Conservation (phyloP, 37 sponge, comb jelly and placozoan species). For the Ianthella basta region DNA sequence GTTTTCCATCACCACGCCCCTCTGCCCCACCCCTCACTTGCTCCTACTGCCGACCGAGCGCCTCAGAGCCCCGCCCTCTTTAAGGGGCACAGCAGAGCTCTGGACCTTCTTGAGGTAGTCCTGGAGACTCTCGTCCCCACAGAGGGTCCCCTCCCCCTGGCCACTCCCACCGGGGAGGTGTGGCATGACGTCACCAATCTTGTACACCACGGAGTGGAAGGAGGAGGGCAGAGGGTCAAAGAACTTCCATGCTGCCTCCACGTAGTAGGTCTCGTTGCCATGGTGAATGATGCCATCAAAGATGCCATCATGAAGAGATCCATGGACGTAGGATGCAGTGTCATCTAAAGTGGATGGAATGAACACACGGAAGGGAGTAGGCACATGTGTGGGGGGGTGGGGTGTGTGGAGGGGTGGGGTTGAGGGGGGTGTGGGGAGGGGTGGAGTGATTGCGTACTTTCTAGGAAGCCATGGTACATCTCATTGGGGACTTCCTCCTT, state of each 20-base stretch:
- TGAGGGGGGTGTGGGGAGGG: too few species aligned
- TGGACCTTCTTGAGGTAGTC: background rate
- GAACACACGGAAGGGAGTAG: too few species aligned
- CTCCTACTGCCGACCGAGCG: too few species aligned
- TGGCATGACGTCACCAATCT: conserved; percentile 44
- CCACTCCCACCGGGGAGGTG: background rate
- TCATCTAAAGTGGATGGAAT: conserved; percentile 25
- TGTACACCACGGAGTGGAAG: conserved; percentile 71
- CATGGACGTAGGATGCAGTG: conserved; percentile 53
- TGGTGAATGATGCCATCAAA: conserved; percentile 58
- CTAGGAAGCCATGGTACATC: conserved; percentile 8
- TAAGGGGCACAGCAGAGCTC: conserved; percentile 59
- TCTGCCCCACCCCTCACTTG: background rate
- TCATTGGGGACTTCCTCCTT: background rate
- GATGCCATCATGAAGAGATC: conserved; percentile 52
- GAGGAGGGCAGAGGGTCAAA: background rate
- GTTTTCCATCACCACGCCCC: background rate
- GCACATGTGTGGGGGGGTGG: too few species aligned
- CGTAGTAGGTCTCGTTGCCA: conserved; percentile 31
- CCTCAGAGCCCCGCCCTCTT: background rate
- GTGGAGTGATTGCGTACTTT: background rate
- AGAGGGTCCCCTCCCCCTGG: background rate
- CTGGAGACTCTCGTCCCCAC: background rate
- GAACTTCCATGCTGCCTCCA: conserved; percentile 52
- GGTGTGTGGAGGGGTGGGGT: too few species aligned